Conservation (phyloP, 1,140 invertebrate genomes). For the Gonioctena quinquepunctata region DNA sequence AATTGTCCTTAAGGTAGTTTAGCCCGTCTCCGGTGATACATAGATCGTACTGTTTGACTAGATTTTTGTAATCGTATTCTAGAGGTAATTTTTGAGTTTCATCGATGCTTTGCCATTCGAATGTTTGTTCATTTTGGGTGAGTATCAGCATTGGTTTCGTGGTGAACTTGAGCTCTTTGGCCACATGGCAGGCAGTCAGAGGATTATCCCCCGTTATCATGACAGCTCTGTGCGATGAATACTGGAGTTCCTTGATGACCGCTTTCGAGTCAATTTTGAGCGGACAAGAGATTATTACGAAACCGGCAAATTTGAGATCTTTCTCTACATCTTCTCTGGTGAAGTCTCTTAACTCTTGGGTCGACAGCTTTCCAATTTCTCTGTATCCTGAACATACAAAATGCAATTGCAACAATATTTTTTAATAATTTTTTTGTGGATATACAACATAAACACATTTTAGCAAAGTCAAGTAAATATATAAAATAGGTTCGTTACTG, state of each 20-base stretch:
- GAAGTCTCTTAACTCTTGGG: conserved; percentile 78
- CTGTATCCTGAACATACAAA: conserved; percentile 80
- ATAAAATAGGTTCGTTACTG: too few relatives aligned
- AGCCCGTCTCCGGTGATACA: conserved; percentile 94
- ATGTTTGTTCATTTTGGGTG: conserved; percentile 59
- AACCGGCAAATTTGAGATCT: conserved; percentile 91
- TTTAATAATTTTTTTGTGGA: too few relatives aligned
- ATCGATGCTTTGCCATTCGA: conserved; percentile 75
- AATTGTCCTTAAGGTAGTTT: conserved; percentile 68
- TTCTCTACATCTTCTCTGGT: conserved; percentile 85
- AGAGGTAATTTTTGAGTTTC: conserved; percentile 66
- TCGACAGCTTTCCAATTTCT: conserved; percentile 71
- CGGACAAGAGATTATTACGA: conserved; percentile 98
- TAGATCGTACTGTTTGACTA: conserved; percentile 72
- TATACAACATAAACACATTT: too few relatives aligned
- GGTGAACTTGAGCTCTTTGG: conserved; percentile 89
- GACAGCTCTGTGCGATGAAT: conserved; percentile 89
- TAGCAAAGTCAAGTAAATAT: too few relatives aligned
- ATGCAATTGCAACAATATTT: too few relatives aligned
- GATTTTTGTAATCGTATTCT: conserved; percentile 50
- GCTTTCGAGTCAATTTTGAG: conserved; percentile 93
- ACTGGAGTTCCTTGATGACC: conserved; percentile 90
- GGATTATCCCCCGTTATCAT: conserved; percentile 99
- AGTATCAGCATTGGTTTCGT: conserved; percentile 80
- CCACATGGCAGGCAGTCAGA: conserved; percentile 98